Conservation (phyloP, 2,888 invertebrate genomes). For the Nemurella pictetii region DNA sequence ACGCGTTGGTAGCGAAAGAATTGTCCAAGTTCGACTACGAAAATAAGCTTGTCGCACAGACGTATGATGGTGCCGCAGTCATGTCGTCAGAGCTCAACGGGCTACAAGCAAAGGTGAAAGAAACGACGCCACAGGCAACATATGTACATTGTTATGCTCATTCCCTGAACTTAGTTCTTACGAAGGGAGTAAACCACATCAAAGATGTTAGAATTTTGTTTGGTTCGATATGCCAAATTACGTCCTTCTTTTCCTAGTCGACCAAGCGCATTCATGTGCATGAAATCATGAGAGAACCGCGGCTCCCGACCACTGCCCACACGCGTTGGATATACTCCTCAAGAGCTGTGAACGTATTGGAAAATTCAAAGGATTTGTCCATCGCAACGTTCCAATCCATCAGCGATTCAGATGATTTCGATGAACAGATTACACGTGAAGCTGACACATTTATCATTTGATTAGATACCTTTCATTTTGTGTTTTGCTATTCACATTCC, state of each 20-base stretch:
- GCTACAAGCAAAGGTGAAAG: slow-evolving; percentile 35
- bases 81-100: slow-evolving; percentile 34
- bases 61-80: slow-evolving; percentile 38
- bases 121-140: slow-evolving; percentile 23
- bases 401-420: neutral
- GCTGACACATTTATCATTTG: neutral
- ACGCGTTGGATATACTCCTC: slow-evolving; percentile 31
- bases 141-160: slow-evolving; percentile 40
- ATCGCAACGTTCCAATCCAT: neutral
- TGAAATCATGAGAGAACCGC: slow-evolving; percentile 10
- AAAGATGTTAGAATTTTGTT: slow-evolving; percentile 41
- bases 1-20: neutral
- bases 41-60: slow-evolving; percentile 39
- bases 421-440: neutral
- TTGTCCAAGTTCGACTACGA: slow-evolving; percentile 14
- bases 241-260: slow-evolving; percentile 31
- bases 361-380: neutral
- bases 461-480: neutral
- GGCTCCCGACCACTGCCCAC: slow-evolving; percentile 19
- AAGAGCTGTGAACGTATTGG: neutral
- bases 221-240: too few species aligned
- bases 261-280: slow-evolving; percentile 13
- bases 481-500: neutral
- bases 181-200: slow-evolving; percentile 35
- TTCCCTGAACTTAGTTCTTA: slow-evolving; percentile 42